Conservation (phyloP, 2,113 vertebrate genomes). For the Zingel zingel region DNA sequence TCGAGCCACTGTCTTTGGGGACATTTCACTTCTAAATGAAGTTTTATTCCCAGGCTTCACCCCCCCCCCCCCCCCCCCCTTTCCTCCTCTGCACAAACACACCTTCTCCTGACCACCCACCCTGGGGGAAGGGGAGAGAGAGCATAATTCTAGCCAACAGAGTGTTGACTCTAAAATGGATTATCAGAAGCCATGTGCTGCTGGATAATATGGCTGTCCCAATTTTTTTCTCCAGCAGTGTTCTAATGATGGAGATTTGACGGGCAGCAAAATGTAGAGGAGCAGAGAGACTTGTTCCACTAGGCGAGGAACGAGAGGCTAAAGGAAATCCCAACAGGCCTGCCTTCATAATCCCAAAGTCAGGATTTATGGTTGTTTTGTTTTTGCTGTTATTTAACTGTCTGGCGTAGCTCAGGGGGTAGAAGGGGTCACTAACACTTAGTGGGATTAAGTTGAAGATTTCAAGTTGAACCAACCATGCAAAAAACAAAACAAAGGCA, state of each 20-base stretch:
- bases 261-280: slow-evolving; percentile 56
- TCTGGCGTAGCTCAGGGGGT: slow-evolving; percentile 9
- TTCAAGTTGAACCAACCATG: slow-evolving; percentile 26
- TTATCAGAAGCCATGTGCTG: slow-evolving; percentile 78
- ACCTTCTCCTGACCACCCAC: slow-evolving; percentile 52
- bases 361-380: slow-evolving; percentile 58
- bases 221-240: slow-evolving; percentile 49
- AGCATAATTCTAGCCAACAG: slow-evolving; percentile 78
- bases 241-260: slow-evolving; percentile 73
- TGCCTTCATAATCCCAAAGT: slow-evolving; percentile 55
- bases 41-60: slow-evolving; percentile 65
- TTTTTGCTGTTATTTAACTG: slow-evolving; percentile 66
- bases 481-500: neutral
- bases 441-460: slow-evolving; percentile 47
- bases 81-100: neutral
- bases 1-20: slow-evolving; percentile 64
- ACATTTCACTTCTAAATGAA: slow-evolving; percentile 75
- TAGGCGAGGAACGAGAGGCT: slow-evolving; percentile 33
- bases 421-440: slow-evolving; percentile 46
- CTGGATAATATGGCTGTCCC: slow-evolving; percentile 75
- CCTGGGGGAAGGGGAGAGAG: slow-evolving; percentile 48
- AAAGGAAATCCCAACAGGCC: slow-evolving; percentile 63
- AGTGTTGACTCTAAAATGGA: slow-evolving; percentile 81
- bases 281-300: slow-evolving; percentile 57
- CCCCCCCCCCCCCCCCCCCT: neutral